Base-by-base conservation (phyloP, 1,140 invertebrate genomes). In the Pectinophora gossypiella region DNA sequence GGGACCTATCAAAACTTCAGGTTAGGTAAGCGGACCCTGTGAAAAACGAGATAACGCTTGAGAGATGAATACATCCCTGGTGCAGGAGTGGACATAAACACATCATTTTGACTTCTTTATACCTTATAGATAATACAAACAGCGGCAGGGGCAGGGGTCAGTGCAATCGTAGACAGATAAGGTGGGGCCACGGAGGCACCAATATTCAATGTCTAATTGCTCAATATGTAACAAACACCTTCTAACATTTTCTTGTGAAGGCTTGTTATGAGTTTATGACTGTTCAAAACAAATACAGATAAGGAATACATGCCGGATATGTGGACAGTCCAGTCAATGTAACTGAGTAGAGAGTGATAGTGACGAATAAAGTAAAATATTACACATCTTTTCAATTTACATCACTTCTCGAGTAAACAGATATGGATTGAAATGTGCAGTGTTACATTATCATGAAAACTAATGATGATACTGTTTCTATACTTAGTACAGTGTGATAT, bases 131-230 rank as follows among this genome's bases (percentile, higher is more conserved):
- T 77, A 82, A 77, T 68, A 67, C 62, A 61, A 40, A 49, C 51
- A 75, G 60, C 42, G 61, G 61, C 67, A 63, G 65, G 79, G 69
- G 62, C 78, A 74, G 56, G 75, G 82, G 80, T 82, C 73, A 65
- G 20, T 85, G 82, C 82, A 86, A 84, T 86, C 82, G 65, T 65
- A 69, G 53, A 47, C 63, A 68, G 80, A 84, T 86, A 86, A 65
- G 46, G 52, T 35, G 63, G 64, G 63, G 62, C 59, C 69, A 59
- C 61, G 53, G 61, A 71, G 67, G 79, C 77, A 80, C 7, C n/a
- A 40, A n/a, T n/a, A n/a, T n/a, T n/a, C n/a, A n/a, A n/a, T n/a
- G n/a, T 40, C 36, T 40, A 40, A 18, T 40, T 40, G 36, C 36
- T 40, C 36, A 40, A 40, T 40, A 40, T n/a, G n/a, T 16, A 18